These are phyloP conservation scores for Prorops nasuta DNA, from an alignment of 1,140 invertebrate species.

Conservation along the genomic window DNA sequence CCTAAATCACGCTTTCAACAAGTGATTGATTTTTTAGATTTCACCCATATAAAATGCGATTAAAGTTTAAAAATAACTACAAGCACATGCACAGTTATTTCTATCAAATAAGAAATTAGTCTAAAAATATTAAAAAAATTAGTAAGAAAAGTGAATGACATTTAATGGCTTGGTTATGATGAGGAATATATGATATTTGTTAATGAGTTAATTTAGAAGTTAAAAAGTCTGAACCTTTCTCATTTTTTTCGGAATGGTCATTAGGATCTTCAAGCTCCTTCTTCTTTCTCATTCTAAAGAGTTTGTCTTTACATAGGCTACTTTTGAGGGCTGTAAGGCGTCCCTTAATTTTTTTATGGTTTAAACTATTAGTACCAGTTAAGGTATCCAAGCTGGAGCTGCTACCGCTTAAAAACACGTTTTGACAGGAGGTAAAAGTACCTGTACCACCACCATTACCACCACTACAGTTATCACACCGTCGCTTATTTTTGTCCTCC, in stretches of 20 bases:
- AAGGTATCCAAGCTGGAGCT: slow-evolving; percentile 45
- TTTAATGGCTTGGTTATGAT: too few relatives aligned
- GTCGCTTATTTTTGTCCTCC: slow-evolving; percentile 30
- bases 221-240: slow-evolving; percentile 18
- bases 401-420: slow-evolving; percentile 33
- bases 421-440: slow-evolving; percentile 33
- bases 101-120: too few relatives aligned
- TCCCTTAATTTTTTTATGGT: slow-evolving; percentile 32
- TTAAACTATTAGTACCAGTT: slow-evolving; percentile 8
- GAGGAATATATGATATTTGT: too few relatives aligned
- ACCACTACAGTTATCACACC: background rate
- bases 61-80: too few relatives aligned
- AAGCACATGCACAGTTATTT: too few relatives aligned
- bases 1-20: too few relatives aligned
- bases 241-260: slow-evolving; percentile 18
- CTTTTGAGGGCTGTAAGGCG: slow-evolving; percentile 41
- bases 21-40: too few relatives aligned
- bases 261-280: slow-evolving; percentile 13
- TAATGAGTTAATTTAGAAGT: too few relatives aligned
- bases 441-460: background rate
- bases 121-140: too few relatives aligned
- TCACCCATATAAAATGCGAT: too few relatives aligned
- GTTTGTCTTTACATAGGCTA: slow-evolving; percentile 41
- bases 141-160: too few relatives aligned
- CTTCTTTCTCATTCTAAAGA: slow-evolving; percentile 41